These are phyloP conservation scores for Serilophus lunatus DNA, from an alignment of 2,113 vertebrate genomes.

Conservation along the genomic window DNA sequence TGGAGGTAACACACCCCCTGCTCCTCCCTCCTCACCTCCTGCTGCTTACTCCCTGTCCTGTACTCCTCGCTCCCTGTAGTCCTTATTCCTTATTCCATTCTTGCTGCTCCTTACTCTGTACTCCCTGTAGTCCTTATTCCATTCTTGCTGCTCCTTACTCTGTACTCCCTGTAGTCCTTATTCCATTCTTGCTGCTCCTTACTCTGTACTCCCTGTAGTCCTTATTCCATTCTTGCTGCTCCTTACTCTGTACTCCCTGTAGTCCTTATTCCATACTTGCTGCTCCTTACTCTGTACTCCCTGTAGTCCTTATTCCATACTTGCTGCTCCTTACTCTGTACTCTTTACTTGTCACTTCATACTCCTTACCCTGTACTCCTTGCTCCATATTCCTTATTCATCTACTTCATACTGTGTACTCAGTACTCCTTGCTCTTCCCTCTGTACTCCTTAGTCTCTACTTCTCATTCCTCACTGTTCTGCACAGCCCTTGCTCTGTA, in stretches of 20 bases:
- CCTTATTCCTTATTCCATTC: too few relatives aligned
- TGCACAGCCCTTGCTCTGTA: not conserved
- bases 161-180: not conserved
- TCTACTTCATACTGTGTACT: not conserved
- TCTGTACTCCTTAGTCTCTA: not conserved
- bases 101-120: not conserved
- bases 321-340: not conserved
- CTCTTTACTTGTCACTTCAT: not conserved
- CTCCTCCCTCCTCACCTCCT: not conserved
- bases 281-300: not conserved
- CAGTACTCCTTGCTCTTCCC: not conserved
- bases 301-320: too few relatives aligned
- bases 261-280: too few relatives aligned
- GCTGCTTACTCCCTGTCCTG: not conserved
- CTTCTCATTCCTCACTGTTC: not conserved
- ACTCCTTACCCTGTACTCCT: not conserved
- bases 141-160: not conserved
- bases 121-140: not conserved
- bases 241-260: not conserved
- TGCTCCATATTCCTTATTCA: not conserved
- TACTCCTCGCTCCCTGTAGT: too few relatives aligned
- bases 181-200: not conserved
- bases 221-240: too few relatives aligned
- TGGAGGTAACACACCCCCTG: conserved; percentile 80
- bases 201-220: not conserved